A percentile compares a stretch with the other conserved stretches of the same genome.
Evolutionary conservation across 2,113 vertebrate genomes (phyloP).

Genomic region (Theristicus caerulescens): DNA sequence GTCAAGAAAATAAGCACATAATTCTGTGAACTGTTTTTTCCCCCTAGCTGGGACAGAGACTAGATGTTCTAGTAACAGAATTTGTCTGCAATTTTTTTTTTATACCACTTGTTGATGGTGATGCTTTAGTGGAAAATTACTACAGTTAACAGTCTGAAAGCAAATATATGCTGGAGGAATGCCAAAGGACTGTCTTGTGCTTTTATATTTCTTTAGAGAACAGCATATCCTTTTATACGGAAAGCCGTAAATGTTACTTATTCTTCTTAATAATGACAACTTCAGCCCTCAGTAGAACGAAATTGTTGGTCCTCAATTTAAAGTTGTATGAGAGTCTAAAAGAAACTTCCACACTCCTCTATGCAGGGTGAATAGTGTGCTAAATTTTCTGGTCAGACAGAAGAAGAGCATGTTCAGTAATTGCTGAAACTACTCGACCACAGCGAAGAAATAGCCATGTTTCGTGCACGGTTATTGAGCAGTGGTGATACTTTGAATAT

Average conservation of each 20-base stretch:
- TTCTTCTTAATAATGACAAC: neutral
- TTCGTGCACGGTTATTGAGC: no score
- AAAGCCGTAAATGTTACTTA: neutral
- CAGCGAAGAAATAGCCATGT: fast-evolving
- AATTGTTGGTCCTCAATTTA: neutral
- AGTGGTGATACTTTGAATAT: neutral
- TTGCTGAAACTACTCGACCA: fast-evolving
- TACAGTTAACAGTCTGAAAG: neutral
- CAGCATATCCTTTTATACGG: neutral
- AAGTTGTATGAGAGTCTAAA: neutral
- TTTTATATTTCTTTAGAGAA: neutral
- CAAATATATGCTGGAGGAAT: neutral
- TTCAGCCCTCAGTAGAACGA: neutral
- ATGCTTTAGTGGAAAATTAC: neutral
- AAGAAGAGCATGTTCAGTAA: neutral
- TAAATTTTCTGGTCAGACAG: neutral
- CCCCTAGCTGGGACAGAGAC: neutral
- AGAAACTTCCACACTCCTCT: neutral
- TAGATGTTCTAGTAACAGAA: neutral
- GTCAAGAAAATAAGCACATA: neutral
- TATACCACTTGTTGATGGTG: neutral
- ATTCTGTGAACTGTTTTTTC: neutral
- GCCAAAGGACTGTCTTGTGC: neutral
- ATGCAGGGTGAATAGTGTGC: neutral
- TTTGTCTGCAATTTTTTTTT: neutral